These are phyloP conservation scores for Drosophila longiperda DNA, from an alignment of 2,888 invertebrate genomes.

Conservation along the genomic window DNA sequence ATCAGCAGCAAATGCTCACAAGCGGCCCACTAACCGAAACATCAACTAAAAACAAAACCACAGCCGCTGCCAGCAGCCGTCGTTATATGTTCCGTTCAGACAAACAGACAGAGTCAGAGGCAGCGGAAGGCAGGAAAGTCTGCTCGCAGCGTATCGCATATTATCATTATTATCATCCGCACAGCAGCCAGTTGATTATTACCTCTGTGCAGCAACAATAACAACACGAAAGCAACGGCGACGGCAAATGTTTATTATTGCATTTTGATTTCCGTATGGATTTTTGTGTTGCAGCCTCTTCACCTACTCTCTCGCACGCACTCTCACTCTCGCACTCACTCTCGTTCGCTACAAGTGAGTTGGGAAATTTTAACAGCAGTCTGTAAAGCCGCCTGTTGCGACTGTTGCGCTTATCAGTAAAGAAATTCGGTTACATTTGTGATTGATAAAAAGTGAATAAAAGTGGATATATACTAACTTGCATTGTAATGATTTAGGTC, in stretches of 20 bases:
- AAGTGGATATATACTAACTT: background rate
- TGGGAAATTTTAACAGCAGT: slow-evolving; percentile 66
- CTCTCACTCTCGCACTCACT: slow-evolving; percentile 22
- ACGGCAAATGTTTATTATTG: slow-evolving; percentile 67
- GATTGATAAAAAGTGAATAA: slow-evolving; percentile 35
- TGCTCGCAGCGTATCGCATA: slow-evolving; percentile 43
- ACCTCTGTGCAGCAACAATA: slow-evolving; percentile 40
- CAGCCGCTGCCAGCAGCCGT: slow-evolving; percentile 54
- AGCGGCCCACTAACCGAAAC: slow-evolving; percentile 78
- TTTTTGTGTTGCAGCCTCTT: slow-evolving; percentile 44
- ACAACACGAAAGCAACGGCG: slow-evolving; percentile 33
- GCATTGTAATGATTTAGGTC: slow-evolving; percentile 34
- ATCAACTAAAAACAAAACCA: slow-evolving; percentile 61
- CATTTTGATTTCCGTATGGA: slow-evolving; percentile 75
- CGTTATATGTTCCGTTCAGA: slow-evolving; percentile 6
- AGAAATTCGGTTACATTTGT: slow-evolving; percentile 3
- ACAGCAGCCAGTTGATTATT: slow-evolving; percentile 54
- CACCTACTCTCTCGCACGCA: slow-evolving; percentile 1
- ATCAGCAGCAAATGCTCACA: slow-evolving; percentile 42
- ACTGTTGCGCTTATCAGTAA: slow-evolving; percentile 49
- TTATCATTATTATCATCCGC: slow-evolving; percentile 53
- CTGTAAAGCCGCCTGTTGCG: slow-evolving; percentile 51
- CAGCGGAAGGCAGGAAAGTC: slow-evolving; percentile 16
- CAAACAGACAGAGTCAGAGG: slow-evolving; percentile 2
- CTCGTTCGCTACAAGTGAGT: slow-evolving; percentile 36